Base-by-base conservation (phyloP, 1,140 invertebrate genomes). In the Drosophila kohkoa region DNA sequence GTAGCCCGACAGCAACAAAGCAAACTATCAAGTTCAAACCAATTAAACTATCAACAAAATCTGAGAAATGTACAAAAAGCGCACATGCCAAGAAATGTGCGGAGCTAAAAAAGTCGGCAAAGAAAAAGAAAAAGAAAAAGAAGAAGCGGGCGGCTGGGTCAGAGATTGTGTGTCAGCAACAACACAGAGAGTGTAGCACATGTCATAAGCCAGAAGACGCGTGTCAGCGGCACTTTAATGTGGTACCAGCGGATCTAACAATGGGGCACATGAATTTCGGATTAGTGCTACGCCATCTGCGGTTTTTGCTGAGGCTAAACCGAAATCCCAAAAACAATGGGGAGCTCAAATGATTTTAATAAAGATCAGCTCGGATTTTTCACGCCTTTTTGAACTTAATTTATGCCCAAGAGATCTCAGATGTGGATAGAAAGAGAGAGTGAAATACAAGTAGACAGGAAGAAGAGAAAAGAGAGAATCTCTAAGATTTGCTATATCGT, bases 211-310 rank as follows among this genome's bases (percentile, higher is more conserved):
- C 63, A 68, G 77, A 67, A 71, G 82, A 79, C 71, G 82, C 75
- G 82, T 80, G 83, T 85, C 82, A 69, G 76, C 82, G 83, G 82
- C 82, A 80, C 82, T 87, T 87, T 87, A 79, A 87, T 82, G 82
- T 87, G 72, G 82, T 54, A 15, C 10, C 58, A 69, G 30, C 13
- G 43, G 43, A 20, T 73, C 59, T 69, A 71, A 75, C 66, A 75
- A 75, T 70, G 25, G 32, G 46, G 15, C 59, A 73, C 68, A 85
- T 70, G 71, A 69, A 66, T 74, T 63, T 65, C 32, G 73, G 83
- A 88, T 87, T 88, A 65, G 73, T 74, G 28, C 59, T 59, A 54
- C 51, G 41, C 35, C 45, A 59, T 68, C 10, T 66, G 64, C n/a
- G 51, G 52, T 66, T 57, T 55, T 25, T 35, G 11, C 13, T 38